Percentiles rank a stretch among this genome's conserved stretches.
Evolutionary conservation across 2,888 invertebrate genomes (phyloP).

Genomic region (Lasioglossum figueresi): DNA sequence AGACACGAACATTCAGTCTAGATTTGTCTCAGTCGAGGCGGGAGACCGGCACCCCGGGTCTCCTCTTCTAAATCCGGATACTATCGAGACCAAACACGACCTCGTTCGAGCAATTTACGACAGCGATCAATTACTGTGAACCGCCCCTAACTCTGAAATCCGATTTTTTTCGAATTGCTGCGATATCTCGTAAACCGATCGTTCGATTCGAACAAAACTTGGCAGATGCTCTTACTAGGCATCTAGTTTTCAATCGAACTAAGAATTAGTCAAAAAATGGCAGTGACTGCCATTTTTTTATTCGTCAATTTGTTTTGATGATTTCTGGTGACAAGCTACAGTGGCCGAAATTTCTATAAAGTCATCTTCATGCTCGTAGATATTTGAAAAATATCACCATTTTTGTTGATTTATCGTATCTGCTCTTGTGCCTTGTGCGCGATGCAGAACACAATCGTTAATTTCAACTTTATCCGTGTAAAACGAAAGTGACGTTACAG

Average conservation of each 20-base stretch:
- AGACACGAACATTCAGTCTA: constrained; percentile 14
- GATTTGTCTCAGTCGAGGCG: neutral
- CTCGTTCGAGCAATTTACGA: neutral
- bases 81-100: constrained; percentile 10
- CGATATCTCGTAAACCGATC: neutral
- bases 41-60: neutral
- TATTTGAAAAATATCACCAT: too few species aligned
- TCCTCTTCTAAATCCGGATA: neutral
- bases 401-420: too few species aligned
- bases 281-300: neutral
- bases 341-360: too few species aligned
- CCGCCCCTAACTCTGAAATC: neutral
- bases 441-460: too few species aligned
- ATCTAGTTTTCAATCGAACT: neutral
- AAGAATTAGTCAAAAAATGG: too few species aligned
- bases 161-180: neutral
- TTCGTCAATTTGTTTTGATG: neutral
- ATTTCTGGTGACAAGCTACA: neutral
- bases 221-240: too few species aligned
- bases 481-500: too few species aligned
- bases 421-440: too few species aligned
- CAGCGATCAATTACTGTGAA: neutral
- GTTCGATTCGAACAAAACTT: neutral
- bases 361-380: too few species aligned
- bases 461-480: too few species aligned